These are phyloP conservation scores for Machimus atricapillus DNA, from an alignment of 2,888 invertebrate species.

Conservation along the genomic window DNA sequence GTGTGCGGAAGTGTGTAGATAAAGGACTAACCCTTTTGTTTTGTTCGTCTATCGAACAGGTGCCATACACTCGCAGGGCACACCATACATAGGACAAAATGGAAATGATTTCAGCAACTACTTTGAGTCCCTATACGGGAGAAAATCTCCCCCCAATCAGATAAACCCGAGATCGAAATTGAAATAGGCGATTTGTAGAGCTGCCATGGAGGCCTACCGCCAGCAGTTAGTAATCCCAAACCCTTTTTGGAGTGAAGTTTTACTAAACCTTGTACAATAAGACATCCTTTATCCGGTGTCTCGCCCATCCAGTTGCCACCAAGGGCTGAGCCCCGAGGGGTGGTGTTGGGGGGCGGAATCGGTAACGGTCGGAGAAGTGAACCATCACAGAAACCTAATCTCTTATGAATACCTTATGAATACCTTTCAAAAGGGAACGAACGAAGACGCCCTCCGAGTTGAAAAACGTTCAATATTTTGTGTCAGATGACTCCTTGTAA, in stretches of 20 bases:
- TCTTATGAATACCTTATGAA: slow-evolving; percentile 22
- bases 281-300: slow-evolving; percentile 19
- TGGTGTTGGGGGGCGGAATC: background rate
- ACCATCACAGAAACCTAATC: slow-evolving; percentile 25
- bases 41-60: background rate
- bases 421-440: slow-evolving; percentile 3
- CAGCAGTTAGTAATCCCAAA: slow-evolving; percentile 32
- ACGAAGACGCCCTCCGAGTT: background rate
- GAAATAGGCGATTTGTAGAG: slow-evolving; percentile 36
- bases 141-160: slow-evolving; percentile 13
- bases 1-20: background rate
- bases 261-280: slow-evolving; percentile 12
- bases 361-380: background rate
- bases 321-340: background rate
- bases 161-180: slow-evolving; percentile 33
- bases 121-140: slow-evolving; percentile 1
- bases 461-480: slow-evolving; percentile 24
- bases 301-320: background rate
- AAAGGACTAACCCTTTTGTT: background rate
- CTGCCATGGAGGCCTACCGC: slow-evolving; percentile 14
- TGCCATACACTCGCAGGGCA: background rate
- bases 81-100: background rate
- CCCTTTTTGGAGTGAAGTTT: slow-evolving; percentile 17
- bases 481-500: slow-evolving; percentile 27
- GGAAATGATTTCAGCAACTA: slow-evolving; percentile 33